Percentiles rank a stretch among this genome's conserved stretches.
Conservation (phyloP, 2,888 invertebrate genomes). For the Apamea sordens region DNA sequence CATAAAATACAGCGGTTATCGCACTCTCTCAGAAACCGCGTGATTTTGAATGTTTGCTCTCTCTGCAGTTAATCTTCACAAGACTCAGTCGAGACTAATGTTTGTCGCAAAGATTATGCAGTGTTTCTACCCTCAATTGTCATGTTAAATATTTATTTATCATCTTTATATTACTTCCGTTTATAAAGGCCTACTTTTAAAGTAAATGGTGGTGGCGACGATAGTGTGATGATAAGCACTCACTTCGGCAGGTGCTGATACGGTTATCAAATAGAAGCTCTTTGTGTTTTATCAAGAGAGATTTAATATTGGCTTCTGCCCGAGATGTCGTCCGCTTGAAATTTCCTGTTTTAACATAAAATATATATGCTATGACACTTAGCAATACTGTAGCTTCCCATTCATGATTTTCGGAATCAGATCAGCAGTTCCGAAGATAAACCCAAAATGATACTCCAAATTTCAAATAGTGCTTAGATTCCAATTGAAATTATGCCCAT, state of each 20-base stretch:
- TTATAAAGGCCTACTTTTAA: neutral
- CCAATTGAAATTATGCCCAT: neutral
- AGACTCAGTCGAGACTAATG: neutral
- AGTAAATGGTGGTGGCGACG: neutral
- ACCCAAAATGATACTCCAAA: neutral
- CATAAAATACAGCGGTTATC: slow-evolving; percentile 18
- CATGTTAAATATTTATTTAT: neutral
- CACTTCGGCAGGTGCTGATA: slow-evolving; percentile 19
- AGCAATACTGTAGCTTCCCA: too few species aligned
- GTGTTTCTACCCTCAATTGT: slow-evolving; percentile 13
- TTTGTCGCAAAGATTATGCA: neutral
- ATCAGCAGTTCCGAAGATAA: too few species aligned
- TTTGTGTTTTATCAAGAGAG: neutral
- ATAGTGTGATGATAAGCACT: neutral
- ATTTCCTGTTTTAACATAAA: neutral
- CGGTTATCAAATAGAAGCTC: slow-evolving; percentile 1
- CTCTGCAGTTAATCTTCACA: slow-evolving; percentile 2
- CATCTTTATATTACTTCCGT: neutral
- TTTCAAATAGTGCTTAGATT: neutral
- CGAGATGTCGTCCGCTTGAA: neutral
- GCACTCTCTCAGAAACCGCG: slow-evolving; percentile 14
- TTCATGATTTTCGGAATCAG: too few species aligned
- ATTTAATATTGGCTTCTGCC: neutral
- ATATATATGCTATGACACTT: too few species aligned
- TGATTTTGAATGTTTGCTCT: slow-evolving; percentile 26